Evolutionary conservation across 2,113 vertebrate genomes (phyloP).

Genomic region (Deroptyus accipitrinus): DNA sequence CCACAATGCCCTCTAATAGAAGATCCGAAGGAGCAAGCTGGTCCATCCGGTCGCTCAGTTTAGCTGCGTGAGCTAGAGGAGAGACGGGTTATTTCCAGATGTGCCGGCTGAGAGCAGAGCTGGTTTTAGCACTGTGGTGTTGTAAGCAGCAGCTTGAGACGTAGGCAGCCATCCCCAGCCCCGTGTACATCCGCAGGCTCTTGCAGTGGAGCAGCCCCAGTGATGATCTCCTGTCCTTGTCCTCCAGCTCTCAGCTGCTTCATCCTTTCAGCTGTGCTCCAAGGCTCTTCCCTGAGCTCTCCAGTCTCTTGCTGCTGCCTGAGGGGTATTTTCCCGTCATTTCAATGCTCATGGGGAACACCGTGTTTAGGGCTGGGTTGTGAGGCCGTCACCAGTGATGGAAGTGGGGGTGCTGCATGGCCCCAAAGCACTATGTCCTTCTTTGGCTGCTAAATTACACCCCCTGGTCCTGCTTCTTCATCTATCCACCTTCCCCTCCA

Average conservation of each 20-base stretch:
- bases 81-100: background rate
- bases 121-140: rapidly evolving
- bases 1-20: slow-evolving; percentile 8
- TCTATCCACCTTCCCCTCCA: rapidly evolving
- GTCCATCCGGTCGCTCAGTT: background rate
- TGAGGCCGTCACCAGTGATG: background rate
- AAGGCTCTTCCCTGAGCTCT: background rate
- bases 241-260: background rate
- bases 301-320: background rate
- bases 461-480: background rate
- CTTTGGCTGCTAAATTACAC: background rate
- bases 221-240: rapidly evolving
- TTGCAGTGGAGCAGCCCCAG: background rate
- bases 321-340: rapidly evolving
- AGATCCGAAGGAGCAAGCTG: background rate
- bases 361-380: rapidly evolving
- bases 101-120: rapidly evolving
- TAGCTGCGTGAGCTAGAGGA: background rate
- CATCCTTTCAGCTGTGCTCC: rapidly evolving
- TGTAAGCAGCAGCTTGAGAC: background rate
- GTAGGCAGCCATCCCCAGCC: rapidly evolving
- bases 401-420: background rate
- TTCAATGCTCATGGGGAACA: background rate
- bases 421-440: background rate
- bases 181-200: rapidly evolving